Evolutionary conservation across 2,888 invertebrate species (phyloP), one percentile per base, ranked within the genome.

Genomic region (Platerodrilus igneus): DNA sequence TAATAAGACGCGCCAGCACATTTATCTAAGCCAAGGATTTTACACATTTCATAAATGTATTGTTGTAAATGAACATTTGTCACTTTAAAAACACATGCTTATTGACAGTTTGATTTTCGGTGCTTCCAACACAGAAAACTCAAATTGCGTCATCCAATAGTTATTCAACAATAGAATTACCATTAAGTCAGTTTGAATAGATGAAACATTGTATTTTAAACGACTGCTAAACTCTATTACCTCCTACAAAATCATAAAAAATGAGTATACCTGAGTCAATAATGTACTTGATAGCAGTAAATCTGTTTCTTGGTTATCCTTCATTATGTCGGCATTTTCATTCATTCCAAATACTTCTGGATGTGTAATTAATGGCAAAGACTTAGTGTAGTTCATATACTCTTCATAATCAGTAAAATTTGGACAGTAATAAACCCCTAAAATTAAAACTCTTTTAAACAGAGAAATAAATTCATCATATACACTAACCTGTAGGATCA

Each of bases 301-400:
- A 53, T 79, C 77, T 1, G 90, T 87, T 63, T 94, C 93, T 55
- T 86, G 81, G 65, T 90, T 85, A 65, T 94, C 92, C 64, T 91
- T 90, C 57, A 88, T 83, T 56, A 94, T 90, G 59, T 93, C 91
- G 0, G 92, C 93, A 69, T 94, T 94, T 41, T 87, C 79, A 65
- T 94, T 84, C 78, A 94, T 87, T 7, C 94, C 94, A 68, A 93
- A 94, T 22, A 94, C 86, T 44, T 81, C 80, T 0, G 94, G 93
- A 37, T 81, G 76, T 9, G 91, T 83, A 15, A 79, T 79, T 37
- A 81, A 71, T 1, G 93, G 93, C 53, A 94, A 66, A 16, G 77
- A 75, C 13, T 71, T 77, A 0, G 83, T 79, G 56, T 81, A 86
- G 10, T 66, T 62, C 34, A 86, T 64, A 63, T 79, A 88, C 16